Percentiles rank a stretch among this genome's conserved stretches.
These are phyloP conservation scores for Silurus meridionalis DNA, from an alignment of 2,113 vertebrate species.

Conservation along the genomic window DNA sequence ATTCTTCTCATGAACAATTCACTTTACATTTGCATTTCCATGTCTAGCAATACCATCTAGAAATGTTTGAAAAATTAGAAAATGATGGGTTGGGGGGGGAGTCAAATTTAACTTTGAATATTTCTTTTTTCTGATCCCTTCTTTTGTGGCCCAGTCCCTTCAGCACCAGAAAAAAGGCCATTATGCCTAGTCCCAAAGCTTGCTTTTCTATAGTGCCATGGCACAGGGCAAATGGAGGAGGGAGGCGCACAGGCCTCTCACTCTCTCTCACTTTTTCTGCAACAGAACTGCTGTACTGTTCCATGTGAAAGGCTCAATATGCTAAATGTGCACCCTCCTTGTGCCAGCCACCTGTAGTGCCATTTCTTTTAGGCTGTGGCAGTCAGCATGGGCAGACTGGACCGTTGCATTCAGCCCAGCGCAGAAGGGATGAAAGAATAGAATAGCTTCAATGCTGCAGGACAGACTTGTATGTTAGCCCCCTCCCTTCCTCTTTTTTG, in stretches of 20 bases:
- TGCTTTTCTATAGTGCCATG: conserved; percentile 55
- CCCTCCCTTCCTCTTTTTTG: conserved; percentile 19
- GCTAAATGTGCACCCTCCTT: conserved; percentile 51
- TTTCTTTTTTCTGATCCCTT: conserved; percentile 4
- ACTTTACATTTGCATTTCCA: background rate
- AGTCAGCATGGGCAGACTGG: conserved; percentile 49
- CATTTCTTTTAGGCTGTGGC: conserved; percentile 52
- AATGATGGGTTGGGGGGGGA: background rate
- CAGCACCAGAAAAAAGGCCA: conserved; percentile 43
- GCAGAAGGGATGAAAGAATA: conserved; percentile 48
- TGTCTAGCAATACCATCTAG: background rate
- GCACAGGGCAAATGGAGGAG: conserved; percentile 52
- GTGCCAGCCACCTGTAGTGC: conserved; percentile 63
- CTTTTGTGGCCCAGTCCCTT: conserved; percentile 49
- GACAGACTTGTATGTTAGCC: conserved; percentile 38
- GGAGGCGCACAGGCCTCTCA: conserved; percentile 33
- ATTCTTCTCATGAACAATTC: background rate
- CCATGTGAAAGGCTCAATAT: conserved; percentile 58
- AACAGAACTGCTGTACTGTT: conserved; percentile 43
- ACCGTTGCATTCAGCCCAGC: conserved; percentile 54
- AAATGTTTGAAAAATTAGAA: background rate
- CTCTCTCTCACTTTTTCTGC: conserved; percentile 5
- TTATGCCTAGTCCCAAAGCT: conserved; percentile 55
- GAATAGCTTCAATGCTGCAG: conserved; percentile 56
- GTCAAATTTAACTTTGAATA: conserved; percentile 49